phyloP scores from a whole-genome alignment of 2,888 invertebrate species.

The Cryptops parisi region DNA sequence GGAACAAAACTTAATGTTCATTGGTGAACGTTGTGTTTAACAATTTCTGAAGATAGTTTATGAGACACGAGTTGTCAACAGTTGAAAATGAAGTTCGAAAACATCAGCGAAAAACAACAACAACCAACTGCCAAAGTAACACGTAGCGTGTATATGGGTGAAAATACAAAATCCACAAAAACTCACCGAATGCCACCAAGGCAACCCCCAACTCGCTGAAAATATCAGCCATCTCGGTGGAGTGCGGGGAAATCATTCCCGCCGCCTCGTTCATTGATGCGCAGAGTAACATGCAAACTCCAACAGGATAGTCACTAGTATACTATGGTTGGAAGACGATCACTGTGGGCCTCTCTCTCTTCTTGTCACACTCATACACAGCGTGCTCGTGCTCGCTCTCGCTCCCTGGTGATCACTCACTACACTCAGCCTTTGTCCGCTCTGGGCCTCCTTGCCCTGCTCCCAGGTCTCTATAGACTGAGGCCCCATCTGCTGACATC shows the following conservation, averaged over 20 bases:
- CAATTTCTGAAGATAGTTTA: too few relatives aligned
- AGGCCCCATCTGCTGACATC: conserved; percentile 10
- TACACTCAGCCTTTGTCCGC: background rate
- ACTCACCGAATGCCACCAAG: conserved; percentile 4
- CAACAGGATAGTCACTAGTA: background rate
- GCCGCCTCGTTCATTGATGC: background rate
- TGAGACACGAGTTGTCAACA: too few relatives aligned
- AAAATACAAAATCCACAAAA: background rate
- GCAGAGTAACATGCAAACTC: conserved; percentile 2
- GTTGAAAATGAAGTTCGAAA: too few relatives aligned
- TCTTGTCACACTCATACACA: background rate
- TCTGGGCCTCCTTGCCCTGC: background rate
- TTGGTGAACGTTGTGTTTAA: too few relatives aligned
- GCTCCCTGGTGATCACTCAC: background rate
- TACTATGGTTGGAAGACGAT: background rate
- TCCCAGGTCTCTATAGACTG: conserved; percentile 1
- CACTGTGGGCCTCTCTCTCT: background rate
- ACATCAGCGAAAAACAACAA: too few relatives aligned
- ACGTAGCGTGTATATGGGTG: too few relatives aligned
- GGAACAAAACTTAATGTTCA: too few relatives aligned
- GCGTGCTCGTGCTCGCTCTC: background rate
- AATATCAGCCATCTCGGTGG: conserved; percentile 6
- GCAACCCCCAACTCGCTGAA: conserved; percentile 9
- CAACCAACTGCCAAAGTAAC: too few relatives aligned
- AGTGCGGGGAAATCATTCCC: conserved; percentile 7